These are phyloP conservation scores for Numenius phaeopus DNA, from an alignment of 2,797 vertebrate genomes.

Conservation along the genomic window DNA sequence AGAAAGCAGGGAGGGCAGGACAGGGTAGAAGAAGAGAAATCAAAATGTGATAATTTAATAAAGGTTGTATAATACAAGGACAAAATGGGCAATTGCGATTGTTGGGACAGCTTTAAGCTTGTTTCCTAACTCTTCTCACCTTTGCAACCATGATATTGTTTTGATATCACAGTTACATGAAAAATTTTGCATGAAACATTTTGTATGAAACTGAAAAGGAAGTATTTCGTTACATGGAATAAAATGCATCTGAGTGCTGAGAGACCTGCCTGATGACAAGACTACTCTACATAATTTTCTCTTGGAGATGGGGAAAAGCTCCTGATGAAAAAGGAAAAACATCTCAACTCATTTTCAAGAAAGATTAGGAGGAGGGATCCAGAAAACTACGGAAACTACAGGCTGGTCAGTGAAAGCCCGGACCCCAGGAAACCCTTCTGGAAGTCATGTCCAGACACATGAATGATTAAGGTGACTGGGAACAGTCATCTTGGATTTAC, in stretches of 20 bases:
- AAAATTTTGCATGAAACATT: background rate
- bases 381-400: background rate
- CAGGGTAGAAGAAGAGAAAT: background rate
- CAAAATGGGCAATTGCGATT: background rate
- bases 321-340: background rate
- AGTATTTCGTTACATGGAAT: background rate
- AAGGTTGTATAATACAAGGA: background rate
- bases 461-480: background rate
- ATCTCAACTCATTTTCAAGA: background rate
- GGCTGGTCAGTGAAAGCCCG: background rate
- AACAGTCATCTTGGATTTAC: background rate
- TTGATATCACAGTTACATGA: background rate
- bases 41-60: background rate
- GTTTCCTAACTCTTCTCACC: background rate
- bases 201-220: background rate
- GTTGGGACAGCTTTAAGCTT: background rate
- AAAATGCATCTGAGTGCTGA: background rate
- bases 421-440: background rate
- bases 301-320: rapidly evolving
- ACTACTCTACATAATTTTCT: background rate
- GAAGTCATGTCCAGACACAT: background rate
- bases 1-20: background rate
- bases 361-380: background rate
- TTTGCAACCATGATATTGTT: background rate
- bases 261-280: background rate